Evolutionary conservation across 2,888 invertebrate genomes (phyloP), one percentile per base, ranked within the genome.

Genomic region (Chymomyza fuscimana): DNA sequence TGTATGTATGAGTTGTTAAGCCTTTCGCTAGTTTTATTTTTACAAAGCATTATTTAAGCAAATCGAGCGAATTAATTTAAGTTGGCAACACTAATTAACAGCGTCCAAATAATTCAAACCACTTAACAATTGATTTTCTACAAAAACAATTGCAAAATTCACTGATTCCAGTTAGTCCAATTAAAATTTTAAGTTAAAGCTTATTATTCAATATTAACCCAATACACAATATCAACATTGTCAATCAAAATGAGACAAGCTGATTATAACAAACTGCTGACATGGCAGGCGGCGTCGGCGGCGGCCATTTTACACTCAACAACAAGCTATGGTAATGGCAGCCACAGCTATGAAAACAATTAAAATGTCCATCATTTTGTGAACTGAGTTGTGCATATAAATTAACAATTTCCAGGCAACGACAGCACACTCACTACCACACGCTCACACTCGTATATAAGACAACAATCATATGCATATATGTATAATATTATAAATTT

Each of bases 381-480:
- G 22, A 58, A 58, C 22, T 58, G 22, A n/a, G 54, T 19, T 62
- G 36, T 71, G 46, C 56, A 59, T 32, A 71, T 62, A 66, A 67
- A 70, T 78, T 67, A 78, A 74, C 74, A 71, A 70, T 64, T 78
- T 60, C 67, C 56, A 19, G 70, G 9, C 46, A 52, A 12, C 7
- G n/a, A 36, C 67, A 63, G 59, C 70, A 40, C 66, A 69, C 15
- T 54, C 67, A 60, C 56, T 52, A 54, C 22, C 63, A 68, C 46
- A 65, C 65, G 40, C 56, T 58, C 51, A 65, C n/a, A n/a, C 10
- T 46, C 58, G 64, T 50, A 22, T 64, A 19, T 61, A 32, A 29
- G 19, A 19, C 25, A 15, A 62, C 32, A 36, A 19, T 56, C 46
- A 12, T 56, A 54, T 54, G 36, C 32, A 65, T 40, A 64, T 4